Base-by-base conservation (phyloP, 2,888 invertebrate species). In the Clusia tigrina region DNA sequence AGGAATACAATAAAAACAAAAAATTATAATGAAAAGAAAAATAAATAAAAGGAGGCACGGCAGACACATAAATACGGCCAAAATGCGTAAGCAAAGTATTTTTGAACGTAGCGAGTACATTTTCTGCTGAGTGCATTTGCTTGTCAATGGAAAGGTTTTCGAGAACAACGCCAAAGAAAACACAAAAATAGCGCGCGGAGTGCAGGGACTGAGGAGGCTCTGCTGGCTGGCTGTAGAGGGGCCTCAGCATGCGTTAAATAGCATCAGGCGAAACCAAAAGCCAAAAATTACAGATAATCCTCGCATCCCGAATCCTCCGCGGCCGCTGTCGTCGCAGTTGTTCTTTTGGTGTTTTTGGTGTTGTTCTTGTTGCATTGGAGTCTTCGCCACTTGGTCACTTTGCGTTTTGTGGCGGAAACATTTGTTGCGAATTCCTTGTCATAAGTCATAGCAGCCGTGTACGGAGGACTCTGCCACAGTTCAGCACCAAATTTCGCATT, bases 101-200 rank as follows among this genome's bases (percentile, higher is more conserved):
- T 62, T 22, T 25, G n/a, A 20, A 26, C 26, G 32, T 25, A 18
- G 54, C 60, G 65, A 67, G 70, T 73, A 77, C 78, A 78, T 76
- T 81, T 81, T 78, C 76, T 76, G 77, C 74, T 83, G 83, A 83
- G 83, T 83, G 83, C 83, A 83, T 83, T 83, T 83, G 80, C 83
- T 83, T 83, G 83, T 83, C 81, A 79, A 78, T 75, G 78, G 74
- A 71, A 77, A 74, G 77, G 76, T 75, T 70, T 71, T 69, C 71
- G 71, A 60, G 69, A 67, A 63, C 65, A 67, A 59, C n/a, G n/a
- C 60, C 66, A 58, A 61, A 66, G 66, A 58, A 65, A 59, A 60
- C 58, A 62, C 63, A 53, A 54, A 60, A 65, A 57, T 37, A 58
- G 55, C 24, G 60, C n/a, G n/a, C n/a, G n/a, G n/a, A n/a, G n/a